Percentiles rank a stretch among this genome's conserved stretches.
Evolutionary conservation across 2,888 invertebrate genomes (phyloP).

Genomic region (Argyra leucocephala): DNA sequence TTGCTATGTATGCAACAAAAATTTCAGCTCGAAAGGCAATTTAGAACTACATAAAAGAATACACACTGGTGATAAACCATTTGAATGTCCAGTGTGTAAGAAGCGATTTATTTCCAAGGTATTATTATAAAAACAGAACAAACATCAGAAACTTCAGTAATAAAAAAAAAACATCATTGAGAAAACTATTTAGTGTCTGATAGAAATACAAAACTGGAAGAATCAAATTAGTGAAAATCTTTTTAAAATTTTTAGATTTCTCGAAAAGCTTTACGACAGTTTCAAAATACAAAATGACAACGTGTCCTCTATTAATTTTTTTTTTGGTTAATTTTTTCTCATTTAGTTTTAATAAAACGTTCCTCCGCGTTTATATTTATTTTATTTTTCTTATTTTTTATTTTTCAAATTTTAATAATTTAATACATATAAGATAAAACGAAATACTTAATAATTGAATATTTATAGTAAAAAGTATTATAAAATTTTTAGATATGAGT

Average conservation of each 20-base stretch:
- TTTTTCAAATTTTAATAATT: too few species aligned
- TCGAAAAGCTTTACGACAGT: not conserved
- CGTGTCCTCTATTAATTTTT: not conserved
- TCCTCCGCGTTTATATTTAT: too few species aligned
- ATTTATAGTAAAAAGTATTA: too few species aligned
- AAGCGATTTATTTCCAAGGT: constrained; percentile 16
- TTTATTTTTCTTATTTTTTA: too few species aligned
- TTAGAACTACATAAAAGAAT: constrained; percentile 15
- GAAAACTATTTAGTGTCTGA: not conserved
- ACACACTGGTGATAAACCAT: constrained; percentile 17
- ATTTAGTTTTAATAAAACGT: not conserved
- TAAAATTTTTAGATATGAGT: too few species aligned
- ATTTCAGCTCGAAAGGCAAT: constrained; percentile 4
- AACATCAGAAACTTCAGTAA: not conserved
- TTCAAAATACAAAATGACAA: not conserved
- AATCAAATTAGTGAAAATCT: too few species aligned
- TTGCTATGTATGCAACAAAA: not conserved
- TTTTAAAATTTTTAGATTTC: too few species aligned
- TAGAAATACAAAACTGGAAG: not conserved
- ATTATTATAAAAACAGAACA: constrained; percentile 14
- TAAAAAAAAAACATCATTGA: not conserved
- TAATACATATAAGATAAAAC: too few species aligned
- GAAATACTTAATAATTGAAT: too few species aligned
- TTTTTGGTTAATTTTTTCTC: not conserved
- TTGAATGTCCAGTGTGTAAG: constrained; percentile 14